phyloP scores from a whole-genome alignment of 1,140 invertebrate genomes.

The Plutomurus gul region DNA sequence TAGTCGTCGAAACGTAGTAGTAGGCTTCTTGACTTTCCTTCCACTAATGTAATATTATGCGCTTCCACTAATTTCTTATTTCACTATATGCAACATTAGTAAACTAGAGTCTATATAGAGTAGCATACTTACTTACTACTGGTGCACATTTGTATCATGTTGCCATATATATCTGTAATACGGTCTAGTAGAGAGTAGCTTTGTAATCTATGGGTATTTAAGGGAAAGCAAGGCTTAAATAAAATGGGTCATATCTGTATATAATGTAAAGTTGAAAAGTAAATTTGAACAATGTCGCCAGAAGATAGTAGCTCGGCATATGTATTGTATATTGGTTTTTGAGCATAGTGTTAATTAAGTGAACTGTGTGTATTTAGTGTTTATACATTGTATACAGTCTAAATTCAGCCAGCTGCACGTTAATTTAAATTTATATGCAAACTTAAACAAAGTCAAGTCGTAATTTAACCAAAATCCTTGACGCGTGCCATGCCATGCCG shows the following conservation, averaged over 20 bases:
- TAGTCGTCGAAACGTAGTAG: too few species aligned
- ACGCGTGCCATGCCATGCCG: constrained; percentile 11
- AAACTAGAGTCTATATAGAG: background rate
- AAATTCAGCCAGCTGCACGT: background rate
- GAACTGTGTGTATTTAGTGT: background rate
- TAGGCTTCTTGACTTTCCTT: too few species aligned
- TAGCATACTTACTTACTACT: background rate
- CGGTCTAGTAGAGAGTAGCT: background rate
- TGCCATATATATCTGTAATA: background rate
- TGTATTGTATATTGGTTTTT: too few species aligned
- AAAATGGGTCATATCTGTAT: background rate
- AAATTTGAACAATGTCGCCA: background rate
- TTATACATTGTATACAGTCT: background rate
- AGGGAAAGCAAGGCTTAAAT: background rate
- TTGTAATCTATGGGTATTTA: background rate
- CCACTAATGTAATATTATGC: background rate
- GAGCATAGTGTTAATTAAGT: too few species aligned
- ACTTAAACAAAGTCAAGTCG: constrained; percentile 19
- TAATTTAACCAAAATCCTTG: constrained; percentile 14
- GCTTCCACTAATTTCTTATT: background rate
- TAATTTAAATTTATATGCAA: constrained; percentile 25
- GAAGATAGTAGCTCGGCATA: background rate
- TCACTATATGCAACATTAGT: background rate
- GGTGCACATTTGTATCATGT: background rate
- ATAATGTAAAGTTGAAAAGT: background rate